Evolutionary conservation across 2,797 vertebrate genomes (phyloP).

Genomic region (Apogon talboti): DNA sequence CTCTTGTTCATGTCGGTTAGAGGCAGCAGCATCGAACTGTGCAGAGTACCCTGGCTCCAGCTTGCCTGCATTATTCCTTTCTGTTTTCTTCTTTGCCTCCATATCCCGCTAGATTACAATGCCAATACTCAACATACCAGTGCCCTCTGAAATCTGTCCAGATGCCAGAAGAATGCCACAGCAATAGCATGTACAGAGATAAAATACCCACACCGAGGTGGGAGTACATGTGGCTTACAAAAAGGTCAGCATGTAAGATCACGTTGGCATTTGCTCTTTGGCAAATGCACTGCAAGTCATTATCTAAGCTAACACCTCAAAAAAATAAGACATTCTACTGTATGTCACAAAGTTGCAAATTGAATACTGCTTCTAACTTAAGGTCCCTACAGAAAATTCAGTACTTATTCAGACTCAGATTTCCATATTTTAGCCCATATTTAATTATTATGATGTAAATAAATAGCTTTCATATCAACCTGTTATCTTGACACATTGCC

Average conservation of each 20-base stretch:
- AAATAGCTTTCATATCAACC: too few species aligned
- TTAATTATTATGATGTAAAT: too few species aligned
- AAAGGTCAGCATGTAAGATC: slow-evolving; percentile 59
- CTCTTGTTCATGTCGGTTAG: slow-evolving; percentile 77
- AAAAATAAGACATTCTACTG: too few species aligned
- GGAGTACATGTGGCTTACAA: slow-evolving; percentile 6
- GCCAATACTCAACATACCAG: slow-evolving; percentile 56
- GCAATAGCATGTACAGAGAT: slow-evolving; percentile 15
- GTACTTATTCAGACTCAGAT: too few species aligned
- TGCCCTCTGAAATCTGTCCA: slow-evolving; percentile 45
- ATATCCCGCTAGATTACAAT: slow-evolving; percentile 51
- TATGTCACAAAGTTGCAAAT: too few species aligned
- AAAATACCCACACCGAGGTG: slow-evolving; percentile 7
- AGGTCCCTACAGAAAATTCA: too few species aligned
- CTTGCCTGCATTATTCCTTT: slow-evolving; percentile 66
- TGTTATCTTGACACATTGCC: too few species aligned
- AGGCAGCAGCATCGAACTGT: slow-evolving; percentile 73
- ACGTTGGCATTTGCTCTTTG: slow-evolving; percentile 38
- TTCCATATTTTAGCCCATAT: too few species aligned
- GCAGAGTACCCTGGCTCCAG: slow-evolving; percentile 74
- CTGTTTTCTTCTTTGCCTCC: slow-evolving; percentile 55
- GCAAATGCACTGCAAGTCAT: slow-evolving; percentile 31
- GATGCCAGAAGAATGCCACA: slow-evolving; percentile 14
- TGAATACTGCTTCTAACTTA: too few species aligned
- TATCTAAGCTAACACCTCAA: slow-evolving; percentile 16